A percentile compares a stretch with the other conserved stretches of the same genome.
Evolutionary conservation across 2,888 invertebrate genomes (phyloP).

Genomic region (Acleris emargana): DNA sequence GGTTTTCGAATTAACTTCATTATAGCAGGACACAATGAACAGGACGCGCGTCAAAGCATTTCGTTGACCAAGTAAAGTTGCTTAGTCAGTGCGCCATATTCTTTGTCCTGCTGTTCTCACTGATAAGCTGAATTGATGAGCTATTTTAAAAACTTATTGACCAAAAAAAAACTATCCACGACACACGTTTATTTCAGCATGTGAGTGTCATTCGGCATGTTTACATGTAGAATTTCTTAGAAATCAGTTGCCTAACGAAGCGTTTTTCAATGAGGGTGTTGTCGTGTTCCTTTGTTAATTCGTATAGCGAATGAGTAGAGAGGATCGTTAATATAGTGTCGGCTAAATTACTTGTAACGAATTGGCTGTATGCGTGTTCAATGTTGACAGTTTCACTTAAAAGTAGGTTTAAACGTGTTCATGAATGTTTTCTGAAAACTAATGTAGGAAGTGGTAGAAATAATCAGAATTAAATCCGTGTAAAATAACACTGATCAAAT

Average conservation of each 20-base stretch:
- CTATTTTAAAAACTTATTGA: too few relatives aligned
- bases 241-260: not conserved
- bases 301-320: not conserved
- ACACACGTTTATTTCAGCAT: too few relatives aligned
- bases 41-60: too few relatives aligned
- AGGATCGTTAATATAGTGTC: constrained; percentile 9
- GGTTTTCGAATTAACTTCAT: not conserved
- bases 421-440: constrained; percentile 9
- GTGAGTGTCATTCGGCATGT: too few relatives aligned
- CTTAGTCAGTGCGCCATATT: too few relatives aligned
- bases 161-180: too few relatives aligned
- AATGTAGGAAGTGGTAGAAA: not conserved
- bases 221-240: not conserved
- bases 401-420: constrained; percentile 23
- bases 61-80: too few relatives aligned
- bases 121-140: too few relatives aligned
- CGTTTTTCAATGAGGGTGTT: constrained; percentile 18
- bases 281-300: constrained; percentile 7
- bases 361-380: constrained; percentile 30
- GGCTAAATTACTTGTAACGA: constrained; percentile 34
- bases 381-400: constrained; percentile 10
- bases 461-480: not conserved
- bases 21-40: too few relatives aligned
- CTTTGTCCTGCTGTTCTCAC: too few relatives aligned
- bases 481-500: too few relatives aligned